Percentiles rank a stretch among this genome's conserved stretches.
Conservation (phyloP, 2,797 vertebrate genomes). For the Malurus leucopterus region DNA sequence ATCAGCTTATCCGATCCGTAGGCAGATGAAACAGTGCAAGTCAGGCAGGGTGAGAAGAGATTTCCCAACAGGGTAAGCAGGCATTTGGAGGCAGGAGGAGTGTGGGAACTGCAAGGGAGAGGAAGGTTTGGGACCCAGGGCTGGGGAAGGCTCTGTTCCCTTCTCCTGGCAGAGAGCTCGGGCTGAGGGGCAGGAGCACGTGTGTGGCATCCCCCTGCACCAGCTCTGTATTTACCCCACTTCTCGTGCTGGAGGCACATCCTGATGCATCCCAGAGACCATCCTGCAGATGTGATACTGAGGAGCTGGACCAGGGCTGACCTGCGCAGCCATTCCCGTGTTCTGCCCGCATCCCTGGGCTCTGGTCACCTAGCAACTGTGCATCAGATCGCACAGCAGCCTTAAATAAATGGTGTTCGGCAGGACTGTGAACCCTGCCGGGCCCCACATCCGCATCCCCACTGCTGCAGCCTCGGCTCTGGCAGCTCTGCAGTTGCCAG, state of each 20-base stretch:
- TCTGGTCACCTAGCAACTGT: slow-evolving; percentile 47
- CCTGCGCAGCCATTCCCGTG: neutral
- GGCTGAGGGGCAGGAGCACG: accelerated
- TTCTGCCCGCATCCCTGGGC: neutral
- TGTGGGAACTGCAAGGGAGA: neutral
- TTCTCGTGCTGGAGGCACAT: neutral
- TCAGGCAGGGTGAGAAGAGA: slow-evolving; percentile 36
- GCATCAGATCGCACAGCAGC: neutral
- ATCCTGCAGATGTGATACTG: neutral
- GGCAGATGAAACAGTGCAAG: slow-evolving; percentile 43
- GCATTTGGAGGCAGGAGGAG: slow-evolving; percentile 37
- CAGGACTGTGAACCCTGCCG: neutral
- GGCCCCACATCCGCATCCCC: neutral
- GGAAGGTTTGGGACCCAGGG: neutral
- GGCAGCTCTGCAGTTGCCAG: neutral
- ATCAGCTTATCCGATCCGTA: slow-evolving; percentile 15
- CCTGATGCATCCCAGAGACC: neutral
- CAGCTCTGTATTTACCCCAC: neutral
- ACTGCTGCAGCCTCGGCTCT: neutral
- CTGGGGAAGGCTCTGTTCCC: neutral
- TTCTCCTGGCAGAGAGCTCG: neutral
- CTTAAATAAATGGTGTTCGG: neutral
- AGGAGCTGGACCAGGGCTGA: slow-evolving; percentile 1
- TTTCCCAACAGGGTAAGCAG: slow-evolving; percentile 48
- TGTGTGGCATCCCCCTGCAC: neutral